Evolutionary conservation across 2,888 invertebrate genomes (phyloP).

Genomic region (Melanostoma scalare): DNA sequence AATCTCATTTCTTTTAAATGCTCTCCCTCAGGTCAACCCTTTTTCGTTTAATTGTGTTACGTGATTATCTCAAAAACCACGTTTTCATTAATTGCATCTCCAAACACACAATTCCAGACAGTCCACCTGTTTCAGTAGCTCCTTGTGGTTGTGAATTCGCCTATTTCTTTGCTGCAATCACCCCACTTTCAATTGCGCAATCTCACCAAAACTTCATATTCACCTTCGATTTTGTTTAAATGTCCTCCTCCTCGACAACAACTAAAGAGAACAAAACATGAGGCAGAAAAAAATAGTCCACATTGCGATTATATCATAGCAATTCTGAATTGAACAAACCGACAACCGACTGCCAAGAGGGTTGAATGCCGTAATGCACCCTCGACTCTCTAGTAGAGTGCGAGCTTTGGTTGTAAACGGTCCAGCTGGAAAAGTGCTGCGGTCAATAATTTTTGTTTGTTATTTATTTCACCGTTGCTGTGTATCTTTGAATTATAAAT

Average conservation of each 20-base stretch:
- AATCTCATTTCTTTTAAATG: too few species aligned
- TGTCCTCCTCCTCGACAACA: not conserved
- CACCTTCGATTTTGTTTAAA: not conserved
- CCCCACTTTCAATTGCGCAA: conserved; percentile 39
- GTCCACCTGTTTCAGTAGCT: conserved; percentile 60
- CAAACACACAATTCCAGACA: conserved; percentile 11
- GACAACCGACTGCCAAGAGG: conserved; percentile 58
- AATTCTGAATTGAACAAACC: conserved; percentile 32
- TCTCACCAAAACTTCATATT: conserved; percentile 53
- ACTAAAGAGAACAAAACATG: not conserved
- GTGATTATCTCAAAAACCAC: conserved; percentile 28
- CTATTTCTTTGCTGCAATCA: conserved; percentile 21
- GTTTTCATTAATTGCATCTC: conserved; percentile 55
- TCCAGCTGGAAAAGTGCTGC: conserved; percentile 78
- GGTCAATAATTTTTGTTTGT: conserved; percentile 67
- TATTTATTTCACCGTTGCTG: conserved; percentile 62
- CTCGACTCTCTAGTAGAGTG: conserved; percentile 81
- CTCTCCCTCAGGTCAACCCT: too few species aligned
- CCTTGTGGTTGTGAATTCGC: conserved; percentile 55
- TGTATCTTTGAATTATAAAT: conserved; percentile 39
- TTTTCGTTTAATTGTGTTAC: not conserved
- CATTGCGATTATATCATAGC: conserved; percentile 68
- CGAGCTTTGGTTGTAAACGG: conserved; percentile 82
- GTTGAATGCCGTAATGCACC: conserved; percentile 77
- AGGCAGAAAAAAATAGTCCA: conserved; percentile 21